These are phyloP conservation scores for Phoxinus dragarum DNA, from an alignment of 2,797 vertebrate species.

Conservation along the genomic window DNA sequence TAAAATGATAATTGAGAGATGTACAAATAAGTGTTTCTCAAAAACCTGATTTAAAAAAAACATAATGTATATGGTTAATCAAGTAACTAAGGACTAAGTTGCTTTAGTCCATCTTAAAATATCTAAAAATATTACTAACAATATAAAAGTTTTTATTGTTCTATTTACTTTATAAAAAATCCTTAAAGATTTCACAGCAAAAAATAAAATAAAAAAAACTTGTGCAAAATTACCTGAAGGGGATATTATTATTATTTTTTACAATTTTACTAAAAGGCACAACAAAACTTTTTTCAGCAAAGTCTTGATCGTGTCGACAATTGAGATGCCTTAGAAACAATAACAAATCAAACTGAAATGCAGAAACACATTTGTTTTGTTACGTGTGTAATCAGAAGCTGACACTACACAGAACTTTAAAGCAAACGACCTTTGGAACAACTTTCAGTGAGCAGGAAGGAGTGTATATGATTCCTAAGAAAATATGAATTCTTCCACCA, in stretches of 20 bases:
- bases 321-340: neutral
- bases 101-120: neutral
- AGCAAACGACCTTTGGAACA: slow-evolving; percentile 68
- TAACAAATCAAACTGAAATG: slow-evolving; percentile 14
- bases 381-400: slow-evolving; percentile 48
- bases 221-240: neutral
- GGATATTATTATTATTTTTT: neutral
- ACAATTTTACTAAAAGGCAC: neutral
- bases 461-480: slow-evolving; percentile 50
- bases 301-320: neutral
- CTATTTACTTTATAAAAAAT: neutral
- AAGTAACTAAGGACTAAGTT: neutral
- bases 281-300: neutral
- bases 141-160: neutral
- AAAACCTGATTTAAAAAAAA: too few species aligned
- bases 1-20: too few species aligned
- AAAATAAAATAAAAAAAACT: neutral
- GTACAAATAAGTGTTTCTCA: too few species aligned
- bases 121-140: neutral
- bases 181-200: neutral
- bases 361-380: slow-evolving; percentile 34
- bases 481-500: neutral
- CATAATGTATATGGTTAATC: neutral
- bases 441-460: slow-evolving; percentile 44
- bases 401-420: slow-evolving; percentile 46